phyloP scores from a whole-genome alignment of 1,140 invertebrate species.

The Megalopta genalis region DNA sequence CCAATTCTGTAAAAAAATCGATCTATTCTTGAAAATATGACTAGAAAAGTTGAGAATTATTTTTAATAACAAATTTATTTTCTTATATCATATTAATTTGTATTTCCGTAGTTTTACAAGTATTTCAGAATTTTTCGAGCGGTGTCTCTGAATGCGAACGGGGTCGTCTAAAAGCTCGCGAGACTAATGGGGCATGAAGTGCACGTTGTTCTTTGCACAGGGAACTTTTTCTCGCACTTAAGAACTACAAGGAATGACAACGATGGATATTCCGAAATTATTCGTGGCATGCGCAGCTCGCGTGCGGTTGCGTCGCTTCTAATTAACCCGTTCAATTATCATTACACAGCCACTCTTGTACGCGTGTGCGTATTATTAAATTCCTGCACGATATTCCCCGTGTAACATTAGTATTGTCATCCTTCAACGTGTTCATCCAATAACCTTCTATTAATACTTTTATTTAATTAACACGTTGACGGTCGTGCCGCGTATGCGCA shows the following conservation, averaged over 20 bases:
- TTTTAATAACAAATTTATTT: too few relatives aligned
- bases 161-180: not conserved
- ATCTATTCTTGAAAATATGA: too few relatives aligned
- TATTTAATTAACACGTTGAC: too few relatives aligned
- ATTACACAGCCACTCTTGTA: conserved; percentile 44
- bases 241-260: not conserved
- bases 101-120: not conserved
- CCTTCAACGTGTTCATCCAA: not conserved
- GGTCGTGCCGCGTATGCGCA: too few relatives aligned
- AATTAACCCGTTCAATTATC: conserved; percentile 73
- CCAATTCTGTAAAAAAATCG: too few relatives aligned
- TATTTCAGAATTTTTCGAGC: not conserved
- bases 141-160: not conserved
- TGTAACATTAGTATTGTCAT: not conserved
- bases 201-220: not conserved
- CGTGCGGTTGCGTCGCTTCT: conserved; percentile 70
- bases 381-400: conserved; percentile 23
- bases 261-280: conserved; percentile 47
- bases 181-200: not conserved
- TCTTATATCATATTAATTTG: not conserved
- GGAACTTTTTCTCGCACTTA: not conserved
- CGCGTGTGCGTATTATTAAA: conserved; percentile 45
- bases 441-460: too few relatives aligned
- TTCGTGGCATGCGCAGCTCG: conserved; percentile 61
- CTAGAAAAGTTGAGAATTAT: too few relatives aligned